Conservation (phyloP, 92 coral and sea anemone genomes). For the Pocillopora grandis region DNA sequence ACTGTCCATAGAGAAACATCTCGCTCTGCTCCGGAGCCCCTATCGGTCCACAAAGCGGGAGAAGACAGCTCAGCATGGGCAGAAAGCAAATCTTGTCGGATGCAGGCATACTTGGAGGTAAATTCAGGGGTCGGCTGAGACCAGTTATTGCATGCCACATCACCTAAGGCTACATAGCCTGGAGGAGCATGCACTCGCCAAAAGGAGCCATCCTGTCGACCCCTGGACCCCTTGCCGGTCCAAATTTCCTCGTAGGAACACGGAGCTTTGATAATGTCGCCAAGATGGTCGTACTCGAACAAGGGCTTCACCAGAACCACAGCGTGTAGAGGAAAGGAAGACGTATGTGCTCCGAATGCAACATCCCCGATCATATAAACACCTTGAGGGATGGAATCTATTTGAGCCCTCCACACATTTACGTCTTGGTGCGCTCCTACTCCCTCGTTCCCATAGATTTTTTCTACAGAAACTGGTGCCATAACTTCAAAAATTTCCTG, state of each 20-base stretch:
- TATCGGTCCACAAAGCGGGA: neutral
- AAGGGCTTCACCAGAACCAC: neutral
- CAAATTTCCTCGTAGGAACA: neutral
- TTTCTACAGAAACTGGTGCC: neutral
- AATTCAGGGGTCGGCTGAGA: neutral
- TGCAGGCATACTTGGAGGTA: constrained; percentile 28
- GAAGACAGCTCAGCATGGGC: neutral
- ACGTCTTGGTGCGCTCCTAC: neutral
- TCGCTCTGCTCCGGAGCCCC: constrained; percentile 7
- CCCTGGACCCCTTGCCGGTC: constrained; percentile 3
- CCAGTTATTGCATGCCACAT: constrained; percentile 15
- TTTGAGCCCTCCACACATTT: constrained; percentile 2
- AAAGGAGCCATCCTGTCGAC: constrained; percentile 8
- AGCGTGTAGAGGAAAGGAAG: neutral
- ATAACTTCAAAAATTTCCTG: neutral
- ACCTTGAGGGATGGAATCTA: neutral
- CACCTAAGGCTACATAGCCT: constrained; percentile 28
- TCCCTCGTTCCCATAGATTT: neutral
- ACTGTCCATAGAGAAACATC: constrained; percentile 27
- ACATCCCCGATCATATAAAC: constrained; percentile 13
- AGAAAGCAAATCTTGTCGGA: neutral
- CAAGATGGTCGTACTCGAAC: neutral
- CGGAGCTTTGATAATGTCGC: neutral
- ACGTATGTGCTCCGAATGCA: neutral
- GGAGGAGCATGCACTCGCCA: constrained; percentile 13